These are phyloP conservation scores for Heliothis virescens DNA, from an alignment of 1,140 invertebrate genomes.

Conservation along the genomic window DNA sequence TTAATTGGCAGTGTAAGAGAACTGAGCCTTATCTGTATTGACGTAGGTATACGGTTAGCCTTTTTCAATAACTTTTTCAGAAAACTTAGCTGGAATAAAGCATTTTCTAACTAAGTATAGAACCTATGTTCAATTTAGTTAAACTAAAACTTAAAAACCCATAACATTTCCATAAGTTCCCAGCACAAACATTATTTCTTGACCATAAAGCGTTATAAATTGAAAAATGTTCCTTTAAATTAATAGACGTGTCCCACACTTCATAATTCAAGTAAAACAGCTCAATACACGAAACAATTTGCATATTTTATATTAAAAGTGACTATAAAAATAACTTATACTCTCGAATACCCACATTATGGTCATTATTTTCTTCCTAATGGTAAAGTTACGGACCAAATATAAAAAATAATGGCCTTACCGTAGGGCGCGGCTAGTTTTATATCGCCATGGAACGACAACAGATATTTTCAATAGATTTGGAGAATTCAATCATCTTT, in stretches of 20 bases:
- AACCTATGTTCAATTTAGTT: neutral
- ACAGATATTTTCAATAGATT: slow-evolving; percentile 43
- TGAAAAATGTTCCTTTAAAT: slow-evolving; percentile 20
- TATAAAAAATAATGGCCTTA: slow-evolving; percentile 37
- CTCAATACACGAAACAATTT: slow-evolving; percentile 34
- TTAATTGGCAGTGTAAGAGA: too few relatives aligned
- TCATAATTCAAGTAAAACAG: slow-evolving; percentile 24
- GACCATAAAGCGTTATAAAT: neutral
- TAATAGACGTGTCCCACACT: slow-evolving; percentile 32
- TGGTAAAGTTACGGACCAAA: slow-evolving; percentile 30
- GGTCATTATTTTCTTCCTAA: slow-evolving; percentile 40
- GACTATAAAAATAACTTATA: slow-evolving; percentile 39
- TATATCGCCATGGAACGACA: slow-evolving; percentile 20
- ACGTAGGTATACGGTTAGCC: too few relatives aligned
- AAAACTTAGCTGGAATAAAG: too few relatives aligned
- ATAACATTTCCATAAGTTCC: slow-evolving; percentile 1
- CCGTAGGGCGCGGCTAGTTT: slow-evolving; percentile 32
- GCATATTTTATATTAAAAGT: slow-evolving; percentile 38
- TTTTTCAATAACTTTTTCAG: too few relatives aligned
- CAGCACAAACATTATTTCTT: neutral
- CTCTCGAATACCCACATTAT: slow-evolving; percentile 38
- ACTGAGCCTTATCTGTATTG: too few relatives aligned
- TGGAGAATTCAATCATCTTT: slow-evolving; percentile 38
- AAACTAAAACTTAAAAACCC: neutral
- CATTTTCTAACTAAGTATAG: too few relatives aligned